Evolutionary conservation across 2,888 invertebrate genomes (phyloP).

Genomic region (Drosophila mettleri): DNA sequence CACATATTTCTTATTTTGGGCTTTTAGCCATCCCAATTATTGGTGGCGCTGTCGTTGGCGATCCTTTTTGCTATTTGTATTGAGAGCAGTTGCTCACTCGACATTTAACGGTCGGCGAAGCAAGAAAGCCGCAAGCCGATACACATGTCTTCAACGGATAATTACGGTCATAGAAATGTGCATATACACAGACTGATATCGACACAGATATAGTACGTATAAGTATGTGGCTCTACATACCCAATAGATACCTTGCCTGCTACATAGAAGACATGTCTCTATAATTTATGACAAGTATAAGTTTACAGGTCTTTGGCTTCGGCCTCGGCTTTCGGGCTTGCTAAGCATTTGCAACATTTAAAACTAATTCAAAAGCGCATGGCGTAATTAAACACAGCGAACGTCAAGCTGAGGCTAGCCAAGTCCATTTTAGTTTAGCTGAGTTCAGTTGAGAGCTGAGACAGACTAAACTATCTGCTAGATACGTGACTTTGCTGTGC

Average conservation of each 20-base stretch:
- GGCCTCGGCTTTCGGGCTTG: constrained; percentile 13
- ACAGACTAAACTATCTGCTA: constrained; percentile 61
- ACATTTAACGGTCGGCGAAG: constrained; percentile 53
- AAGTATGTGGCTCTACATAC: neutral
- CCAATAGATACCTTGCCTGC: constrained; percentile 37
- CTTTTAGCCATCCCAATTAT: constrained; percentile 29
- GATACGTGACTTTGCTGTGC: constrained; percentile 40
- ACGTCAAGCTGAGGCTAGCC: constrained; percentile 38
- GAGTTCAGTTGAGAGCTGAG: constrained; percentile 7
- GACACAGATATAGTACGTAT: neutral
- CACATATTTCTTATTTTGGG: neutral
- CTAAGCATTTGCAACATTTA: constrained; percentile 57
- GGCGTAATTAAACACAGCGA: constrained; percentile 75
- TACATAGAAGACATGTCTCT: constrained; percentile 39
- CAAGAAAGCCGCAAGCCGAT: constrained; percentile 50
- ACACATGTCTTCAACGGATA: constrained; percentile 50
- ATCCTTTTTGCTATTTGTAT: constrained; percentile 28
- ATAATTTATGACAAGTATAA: constrained; percentile 76
- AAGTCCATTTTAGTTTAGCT: neutral
- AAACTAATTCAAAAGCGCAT: constrained; percentile 72
- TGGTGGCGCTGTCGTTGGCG: constrained; percentile 12
- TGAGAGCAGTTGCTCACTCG: too few species aligned
- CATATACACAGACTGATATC: neutral
- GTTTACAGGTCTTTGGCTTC: constrained; percentile 50
- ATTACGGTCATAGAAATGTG: constrained; percentile 43